Base-by-base conservation (phyloP, 2,113 vertebrate species). In the Esox niger region DNA sequence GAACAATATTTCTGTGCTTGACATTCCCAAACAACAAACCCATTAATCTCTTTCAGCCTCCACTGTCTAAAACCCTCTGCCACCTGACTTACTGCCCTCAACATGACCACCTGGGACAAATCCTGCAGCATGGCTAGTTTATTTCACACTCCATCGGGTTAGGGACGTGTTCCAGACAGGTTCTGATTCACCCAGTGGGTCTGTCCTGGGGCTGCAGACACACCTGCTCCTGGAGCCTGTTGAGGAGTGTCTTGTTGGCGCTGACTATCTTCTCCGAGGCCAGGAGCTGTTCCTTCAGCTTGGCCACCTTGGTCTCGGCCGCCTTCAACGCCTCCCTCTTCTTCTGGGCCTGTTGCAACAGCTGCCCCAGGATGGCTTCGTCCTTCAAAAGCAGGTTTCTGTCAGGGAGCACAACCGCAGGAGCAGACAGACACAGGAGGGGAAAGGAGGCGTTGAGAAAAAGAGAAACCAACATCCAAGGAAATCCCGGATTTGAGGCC, bases 171-270 rank as follows among this genome's bases (percentile, higher is more conserved):
- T 15, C 38, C 38, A 43, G 13, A 15, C 1, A 43, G 52, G 1
- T 66, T 32, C 30, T n/a, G n/a, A 21, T 25, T 17, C 25, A 23
- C 32, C 7, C 20, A 20, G 35, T 9, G 35, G 38, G 13, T 43
- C 38, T 8, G 15, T 64, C 57, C 26, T 21, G 29, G 10, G 8
- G 33, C 33, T 25, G n/a, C 27, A 46, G 30, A 10, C 38, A 25
- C 60, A 98, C 97, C 91, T 99, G 96, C 74, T 99, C 97, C 78
- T 97, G 95, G 71, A 98, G 91, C 71, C 95, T 98, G 87, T 92
- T 96, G 61, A 98, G 91, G 79, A 98, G 92, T 0, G 92, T 88
- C 73, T 76, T 92, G 86, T 97, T 98, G 35, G 93, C 96, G 11
- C 73, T 88, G 23, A 93, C 88, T 29, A 99, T 93, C 87, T 94